phyloP scores from a whole-genome alignment of 2,113 vertebrate species.

The Pyxicephalus adspersus region DNA sequence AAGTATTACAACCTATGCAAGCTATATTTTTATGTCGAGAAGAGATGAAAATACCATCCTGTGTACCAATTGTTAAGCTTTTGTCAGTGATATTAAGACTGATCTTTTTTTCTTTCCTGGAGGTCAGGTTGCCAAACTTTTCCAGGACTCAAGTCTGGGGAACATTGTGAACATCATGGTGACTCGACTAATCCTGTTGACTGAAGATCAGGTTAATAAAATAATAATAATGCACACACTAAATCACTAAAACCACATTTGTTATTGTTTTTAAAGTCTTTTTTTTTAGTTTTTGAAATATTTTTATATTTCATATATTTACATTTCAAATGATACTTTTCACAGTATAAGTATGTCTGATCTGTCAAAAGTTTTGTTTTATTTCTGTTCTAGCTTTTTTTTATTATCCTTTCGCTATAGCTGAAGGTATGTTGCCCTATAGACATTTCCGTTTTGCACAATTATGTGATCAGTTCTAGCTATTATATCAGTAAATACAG shows the following conservation, averaged over 20 bases:
- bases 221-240: background rate
- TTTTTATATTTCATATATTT: too few species aligned
- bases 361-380: too few species aligned
- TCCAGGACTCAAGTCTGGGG: slow-evolving; percentile 99
- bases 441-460: too few species aligned
- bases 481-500: too few species aligned
- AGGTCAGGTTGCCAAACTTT: slow-evolving; percentile 99
- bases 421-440: too few species aligned
- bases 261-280: background rate
- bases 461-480: too few species aligned
- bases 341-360: too few species aligned
- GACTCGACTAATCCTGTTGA: slow-evolving; percentile 93
- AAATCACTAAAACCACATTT: background rate
- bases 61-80: background rate
- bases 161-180: slow-evolving; percentile 96
- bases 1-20: slow-evolving; percentile 77
- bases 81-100: slow-evolving; percentile 87
- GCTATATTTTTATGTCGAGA: too few species aligned
- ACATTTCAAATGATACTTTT: too few species aligned
- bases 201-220: slow-evolving; percentile 90
- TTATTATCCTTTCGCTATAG: too few species aligned
- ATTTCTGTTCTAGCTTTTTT: too few species aligned
- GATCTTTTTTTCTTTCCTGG: slow-evolving; percentile 99
- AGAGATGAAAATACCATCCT: background rate
- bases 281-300: too few species aligned